Base-by-base conservation (phyloP, 1,140 invertebrate genomes). In the Aphidius gifuensis region DNA sequence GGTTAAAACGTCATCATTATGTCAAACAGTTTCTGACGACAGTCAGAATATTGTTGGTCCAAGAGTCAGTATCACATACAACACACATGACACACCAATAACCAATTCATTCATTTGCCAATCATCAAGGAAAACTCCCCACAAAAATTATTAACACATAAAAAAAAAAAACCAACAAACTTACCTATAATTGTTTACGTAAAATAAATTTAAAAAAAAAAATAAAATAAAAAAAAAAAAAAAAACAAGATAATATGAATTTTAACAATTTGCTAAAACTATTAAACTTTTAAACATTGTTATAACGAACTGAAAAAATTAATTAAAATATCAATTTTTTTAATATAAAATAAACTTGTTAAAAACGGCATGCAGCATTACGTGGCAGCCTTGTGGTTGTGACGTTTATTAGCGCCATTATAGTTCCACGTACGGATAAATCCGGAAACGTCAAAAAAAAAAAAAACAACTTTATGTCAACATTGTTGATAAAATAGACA, bases 341-440 rank as follows among this genome's bases (percentile, higher is more conserved):
- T 55, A 65, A 56, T 61, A 56, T 66, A 66, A 68, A 47, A 69
- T 68, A 71, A 72, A 68, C 2, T 32, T 32, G 23, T 74, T 64
- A 66, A 68, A 69, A 71, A 74, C 71, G 68, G 68, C 70, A 78
- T 69, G 74, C 72, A 75, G 77, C 77, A 78, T 79, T 79, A 79
- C 77, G 76, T 78, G 76, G 76, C 76, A 78, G 72, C 23, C 23
- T 32, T 32, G 23, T 32, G 23, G 23, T 32, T 32, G 23, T 32
- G 23, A 32, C 23, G 23, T 32, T 32, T 32, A 32, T 32, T 32
- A 32, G 23, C 23, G 23, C 23, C 23, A 32, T 32, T 32, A 32
- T 32, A 32, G 23, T 32, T 32, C 23, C 23, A 32, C 23, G 23
- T 32, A 32, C 23, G 23, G 23, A 32, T 4, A 32, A 32, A 32